These are phyloP conservation scores for Panthera tigris DNA, from an alignment of 2,113 vertebrate genomes.

Conservation along the genomic window DNA sequence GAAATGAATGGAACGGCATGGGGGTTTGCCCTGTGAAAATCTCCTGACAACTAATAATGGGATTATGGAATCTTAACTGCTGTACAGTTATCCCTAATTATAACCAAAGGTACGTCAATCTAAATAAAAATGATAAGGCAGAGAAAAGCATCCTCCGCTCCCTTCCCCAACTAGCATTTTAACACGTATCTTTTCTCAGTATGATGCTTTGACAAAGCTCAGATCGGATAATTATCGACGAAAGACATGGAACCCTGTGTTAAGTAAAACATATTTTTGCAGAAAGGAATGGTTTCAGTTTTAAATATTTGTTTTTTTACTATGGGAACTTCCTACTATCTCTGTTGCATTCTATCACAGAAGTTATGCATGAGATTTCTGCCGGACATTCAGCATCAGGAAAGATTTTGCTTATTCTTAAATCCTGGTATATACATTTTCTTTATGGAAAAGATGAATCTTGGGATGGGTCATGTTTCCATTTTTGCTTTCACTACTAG, in stretches of 20 bases:
- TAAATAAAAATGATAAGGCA: constrained; percentile 81
- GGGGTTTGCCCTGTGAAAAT: constrained; percentile 74
- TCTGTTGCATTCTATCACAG: neutral
- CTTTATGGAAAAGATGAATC: neutral
- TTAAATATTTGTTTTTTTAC: constrained; percentile 38
- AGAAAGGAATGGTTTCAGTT: constrained; percentile 5
- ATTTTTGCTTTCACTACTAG: neutral
- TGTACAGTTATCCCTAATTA: constrained; percentile 84
- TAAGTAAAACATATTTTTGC: constrained; percentile 47
- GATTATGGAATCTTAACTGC: constrained; percentile 79
- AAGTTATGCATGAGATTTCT: neutral
- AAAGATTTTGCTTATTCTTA: neutral
- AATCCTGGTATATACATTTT: neutral
- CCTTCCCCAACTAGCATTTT: constrained; percentile 33
- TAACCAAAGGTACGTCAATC: constrained; percentile 83
- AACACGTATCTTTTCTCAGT: constrained; percentile 75
- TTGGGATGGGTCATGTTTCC: neutral
- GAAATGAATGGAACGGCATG: constrained; percentile 11
- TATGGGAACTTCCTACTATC: neutral
- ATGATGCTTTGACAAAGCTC: constrained; percentile 46
- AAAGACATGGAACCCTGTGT: constrained; percentile 40
- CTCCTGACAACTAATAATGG: constrained; percentile 78
- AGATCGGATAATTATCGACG: constrained; percentile 50
- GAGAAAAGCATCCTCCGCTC: constrained; percentile 52
- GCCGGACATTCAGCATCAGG: neutral